These are phyloP conservation scores for Tupaia tana DNA, from an alignment of 2,113 vertebrate species.

Conservation along the genomic window DNA sequence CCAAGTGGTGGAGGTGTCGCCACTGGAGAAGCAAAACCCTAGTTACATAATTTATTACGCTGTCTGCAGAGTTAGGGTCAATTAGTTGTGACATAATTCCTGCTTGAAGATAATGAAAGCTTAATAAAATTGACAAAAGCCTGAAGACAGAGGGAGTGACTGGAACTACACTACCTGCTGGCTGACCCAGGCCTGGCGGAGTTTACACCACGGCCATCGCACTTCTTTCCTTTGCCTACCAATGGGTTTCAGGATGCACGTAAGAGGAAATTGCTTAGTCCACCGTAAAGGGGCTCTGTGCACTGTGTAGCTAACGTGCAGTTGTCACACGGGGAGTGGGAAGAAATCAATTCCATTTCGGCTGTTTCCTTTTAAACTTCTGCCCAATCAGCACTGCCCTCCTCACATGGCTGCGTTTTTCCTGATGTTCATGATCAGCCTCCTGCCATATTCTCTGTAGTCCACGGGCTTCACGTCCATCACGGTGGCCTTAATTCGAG, in stretches of 20 bases:
- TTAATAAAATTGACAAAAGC: conserved; percentile 45
- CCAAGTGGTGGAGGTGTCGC: conserved; percentile 54
- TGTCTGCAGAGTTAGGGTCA: conserved; percentile 62
- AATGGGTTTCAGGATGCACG: background rate
- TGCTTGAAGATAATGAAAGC: conserved; percentile 65
- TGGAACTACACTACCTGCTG: background rate
- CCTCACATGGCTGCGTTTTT: conserved; percentile 85
- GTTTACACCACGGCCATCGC: background rate
- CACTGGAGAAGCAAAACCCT: conserved; percentile 42
- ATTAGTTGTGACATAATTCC: conserved; percentile 66
- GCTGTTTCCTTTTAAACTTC: conserved; percentile 41
- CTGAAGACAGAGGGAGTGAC: background rate
- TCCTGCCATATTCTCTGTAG: conserved; percentile 94
- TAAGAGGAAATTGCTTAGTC: conserved; percentile 50
- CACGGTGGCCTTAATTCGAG: conserved; percentile 95
- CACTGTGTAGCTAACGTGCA: background rate
- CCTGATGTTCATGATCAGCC: conserved; percentile 93
- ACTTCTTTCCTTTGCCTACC: background rate
- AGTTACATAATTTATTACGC: conserved; percentile 73
- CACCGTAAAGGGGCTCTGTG: conserved; percentile 23
- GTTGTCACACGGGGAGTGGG: background rate
- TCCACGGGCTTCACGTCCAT: conserved; percentile 95
- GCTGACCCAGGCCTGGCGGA: background rate
- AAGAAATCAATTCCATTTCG: background rate
- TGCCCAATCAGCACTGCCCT: background rate